A percentile compares a stretch with the other conserved stretches of the same genome.
Conservation (phyloP, 2,888 invertebrate genomes). For the Pharmacophagus antenor region DNA sequence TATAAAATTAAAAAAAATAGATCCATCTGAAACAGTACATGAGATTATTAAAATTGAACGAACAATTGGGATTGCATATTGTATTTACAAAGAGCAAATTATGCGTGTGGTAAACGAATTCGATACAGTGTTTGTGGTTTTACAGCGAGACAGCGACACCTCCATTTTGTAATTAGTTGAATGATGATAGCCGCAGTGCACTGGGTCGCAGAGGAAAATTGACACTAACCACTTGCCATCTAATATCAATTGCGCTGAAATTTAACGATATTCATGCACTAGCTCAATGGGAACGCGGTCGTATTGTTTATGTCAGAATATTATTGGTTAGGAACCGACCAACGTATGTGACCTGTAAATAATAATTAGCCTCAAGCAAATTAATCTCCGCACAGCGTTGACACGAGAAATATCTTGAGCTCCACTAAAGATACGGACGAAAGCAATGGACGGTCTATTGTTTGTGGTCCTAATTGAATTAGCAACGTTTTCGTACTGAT, state of each 20-base stretch:
- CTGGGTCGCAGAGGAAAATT: constrained; percentile 19
- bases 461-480: constrained; percentile 17
- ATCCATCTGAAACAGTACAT: constrained; percentile 38
- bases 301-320: constrained; percentile 13
- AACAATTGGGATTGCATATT: constrained; percentile 35
- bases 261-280: constrained; percentile 15
- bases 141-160: constrained; percentile 42
- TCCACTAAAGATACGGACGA: not conserved
- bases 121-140: constrained; percentile 52
- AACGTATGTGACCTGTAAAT: constrained; percentile 9
- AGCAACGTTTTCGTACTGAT: not conserved
- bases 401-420: not conserved
- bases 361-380: constrained; percentile 5
- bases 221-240: constrained; percentile 23
- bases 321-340: constrained; percentile 17
- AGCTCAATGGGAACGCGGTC: constrained; percentile 15
- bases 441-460: constrained; percentile 11
- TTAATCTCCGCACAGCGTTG: not conserved
- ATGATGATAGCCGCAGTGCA: constrained; percentile 20
- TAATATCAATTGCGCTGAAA: constrained; percentile 22
- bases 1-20: constrained; percentile 6
- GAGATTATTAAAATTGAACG: constrained; percentile 39
- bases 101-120: constrained; percentile 53
- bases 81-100: constrained; percentile 45
- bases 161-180: constrained; percentile 21